These are phyloP conservation scores for Hipparchia sbordonii DNA, from an alignment of 2,888 invertebrate species.

Conservation along the genomic window DNA sequence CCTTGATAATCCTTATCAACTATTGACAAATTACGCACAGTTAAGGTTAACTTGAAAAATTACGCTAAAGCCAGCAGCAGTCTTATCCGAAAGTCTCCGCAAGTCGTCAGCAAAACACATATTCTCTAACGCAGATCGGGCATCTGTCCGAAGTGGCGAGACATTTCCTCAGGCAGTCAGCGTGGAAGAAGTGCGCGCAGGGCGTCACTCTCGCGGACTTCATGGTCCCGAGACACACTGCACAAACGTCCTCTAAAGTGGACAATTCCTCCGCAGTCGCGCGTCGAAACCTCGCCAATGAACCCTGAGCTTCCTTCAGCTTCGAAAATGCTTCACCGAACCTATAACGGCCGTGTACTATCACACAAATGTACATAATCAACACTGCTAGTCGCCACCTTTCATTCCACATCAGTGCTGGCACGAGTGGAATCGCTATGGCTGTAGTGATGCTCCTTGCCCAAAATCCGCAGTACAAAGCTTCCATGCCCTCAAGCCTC, in stretches of 20 bases:
- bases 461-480: conserved; percentile 86
- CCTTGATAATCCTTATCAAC: not conserved
- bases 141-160: conserved; percentile 87
- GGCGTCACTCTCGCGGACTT: conserved; percentile 88
- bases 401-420: conserved; percentile 80
- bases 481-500: conserved; percentile 87
- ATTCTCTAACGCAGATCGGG: conserved; percentile 89
- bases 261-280: conserved; percentile 86
- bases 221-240: conserved; percentile 89
- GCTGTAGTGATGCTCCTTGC: conserved; percentile 83
- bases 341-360: conserved; percentile 85
- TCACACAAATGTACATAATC: conserved; percentile 85
- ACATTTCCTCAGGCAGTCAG: conserved; percentile 88
- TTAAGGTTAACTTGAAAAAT: too few species aligned
- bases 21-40: too few species aligned
- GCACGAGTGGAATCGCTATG: conserved; percentile 82
- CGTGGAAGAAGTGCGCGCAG: conserved; percentile 91
- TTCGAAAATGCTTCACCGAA: conserved; percentile 79
- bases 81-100: conserved; percentile 53
- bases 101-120: conserved; percentile 76
- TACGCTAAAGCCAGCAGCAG: conserved; percentile 48
- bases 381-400: conserved; percentile 83
- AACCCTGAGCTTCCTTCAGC: conserved; percentile 83
- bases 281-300: conserved; percentile 84
- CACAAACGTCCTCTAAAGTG: conserved; percentile 89